A percentile compares a stretch with the other conserved stretches of the same genome.
These are phyloP conservation scores for Dromiciops gliroides DNA, from an alignment of 2,113 vertebrate genomes.

Conservation along the genomic window DNA sequence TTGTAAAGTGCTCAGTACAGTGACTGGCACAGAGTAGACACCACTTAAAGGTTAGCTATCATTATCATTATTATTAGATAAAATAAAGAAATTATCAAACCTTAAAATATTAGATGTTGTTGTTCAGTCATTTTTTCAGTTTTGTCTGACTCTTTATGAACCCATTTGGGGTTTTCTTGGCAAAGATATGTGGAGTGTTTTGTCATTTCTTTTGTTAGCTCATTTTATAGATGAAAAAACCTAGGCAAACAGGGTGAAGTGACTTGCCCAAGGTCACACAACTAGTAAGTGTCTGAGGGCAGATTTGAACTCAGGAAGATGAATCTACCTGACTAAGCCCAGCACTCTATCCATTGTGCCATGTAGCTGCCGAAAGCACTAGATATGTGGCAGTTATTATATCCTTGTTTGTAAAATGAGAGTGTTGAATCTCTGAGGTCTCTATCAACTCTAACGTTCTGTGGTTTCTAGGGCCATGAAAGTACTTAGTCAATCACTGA, in stretches of 20 bases:
- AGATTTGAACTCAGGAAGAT: neutral
- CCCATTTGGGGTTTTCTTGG: neutral
- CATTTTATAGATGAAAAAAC: neutral
- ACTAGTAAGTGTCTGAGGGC: neutral
- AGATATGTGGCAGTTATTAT: neutral
- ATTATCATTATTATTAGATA: neutral
- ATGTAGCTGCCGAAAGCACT: neutral
- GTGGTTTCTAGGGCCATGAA: neutral
- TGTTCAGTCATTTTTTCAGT: neutral
- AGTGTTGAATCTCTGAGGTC: neutral
- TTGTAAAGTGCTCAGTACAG: neutral
- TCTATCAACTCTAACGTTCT: neutral
- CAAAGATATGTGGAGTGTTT: neutral
- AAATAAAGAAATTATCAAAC: neutral
- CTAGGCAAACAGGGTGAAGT: neutral
- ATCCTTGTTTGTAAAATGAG: neutral
- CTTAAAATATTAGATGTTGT: neutral
- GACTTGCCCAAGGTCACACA: neutral
- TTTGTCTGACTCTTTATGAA: neutral
- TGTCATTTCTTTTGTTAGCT: neutral
- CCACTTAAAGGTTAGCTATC: neutral
- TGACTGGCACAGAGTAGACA: neutral
- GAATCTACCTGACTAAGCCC: neutral
- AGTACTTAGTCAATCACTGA: neutral
- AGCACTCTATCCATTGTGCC: neutral